Conservation (phyloP, 1,140 invertebrate species). For the Mya arenaria region DNA sequence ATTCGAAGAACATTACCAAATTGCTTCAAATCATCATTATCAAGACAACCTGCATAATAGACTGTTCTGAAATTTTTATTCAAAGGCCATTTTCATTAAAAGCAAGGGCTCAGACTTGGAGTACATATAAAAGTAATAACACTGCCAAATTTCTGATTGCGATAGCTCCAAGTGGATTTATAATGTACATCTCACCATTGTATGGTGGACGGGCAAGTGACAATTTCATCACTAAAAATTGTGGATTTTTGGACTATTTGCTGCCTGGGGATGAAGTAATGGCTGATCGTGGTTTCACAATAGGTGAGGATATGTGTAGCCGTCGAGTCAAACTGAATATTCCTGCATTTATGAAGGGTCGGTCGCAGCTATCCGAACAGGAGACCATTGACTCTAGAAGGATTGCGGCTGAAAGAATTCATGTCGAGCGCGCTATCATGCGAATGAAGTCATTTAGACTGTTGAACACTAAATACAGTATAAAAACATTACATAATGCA, state of each 20-base stretch:
- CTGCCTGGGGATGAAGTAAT: slow-evolving; percentile 47
- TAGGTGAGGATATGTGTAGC: slow-evolving; percentile 46
- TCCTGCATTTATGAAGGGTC: slow-evolving; percentile 55
- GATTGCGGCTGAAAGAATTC: slow-evolving; percentile 51
- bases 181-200: slow-evolving; percentile 32
- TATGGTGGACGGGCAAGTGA: slow-evolving; percentile 52
- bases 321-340: slow-evolving; percentile 43
- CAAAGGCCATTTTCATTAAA: slow-evolving; percentile 43
- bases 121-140: slow-evolving; percentile 58
- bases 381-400: slow-evolving; percentile 35
- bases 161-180: slow-evolving; percentile 65
- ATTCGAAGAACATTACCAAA: slow-evolving; percentile 28
- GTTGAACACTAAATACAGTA: neutral
- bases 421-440: slow-evolving; percentile 40
- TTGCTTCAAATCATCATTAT: slow-evolving; percentile 25
- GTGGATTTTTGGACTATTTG: slow-evolving; percentile 29
- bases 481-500: neutral
- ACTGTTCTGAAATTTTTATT: slow-evolving; percentile 60
- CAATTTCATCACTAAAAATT: slow-evolving; percentile 21
- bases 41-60: slow-evolving; percentile 54
- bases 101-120: slow-evolving; percentile 46
- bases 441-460: slow-evolving; percentile 8
- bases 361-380: slow-evolving; percentile 37
- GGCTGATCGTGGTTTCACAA: slow-evolving; percentile 51
- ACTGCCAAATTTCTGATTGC: slow-evolving; percentile 71